Evolutionary conservation across 2,888 invertebrate species (phyloP), one percentile per base, ranked within the genome.

Genomic region (Deilephila elpenor): DNA sequence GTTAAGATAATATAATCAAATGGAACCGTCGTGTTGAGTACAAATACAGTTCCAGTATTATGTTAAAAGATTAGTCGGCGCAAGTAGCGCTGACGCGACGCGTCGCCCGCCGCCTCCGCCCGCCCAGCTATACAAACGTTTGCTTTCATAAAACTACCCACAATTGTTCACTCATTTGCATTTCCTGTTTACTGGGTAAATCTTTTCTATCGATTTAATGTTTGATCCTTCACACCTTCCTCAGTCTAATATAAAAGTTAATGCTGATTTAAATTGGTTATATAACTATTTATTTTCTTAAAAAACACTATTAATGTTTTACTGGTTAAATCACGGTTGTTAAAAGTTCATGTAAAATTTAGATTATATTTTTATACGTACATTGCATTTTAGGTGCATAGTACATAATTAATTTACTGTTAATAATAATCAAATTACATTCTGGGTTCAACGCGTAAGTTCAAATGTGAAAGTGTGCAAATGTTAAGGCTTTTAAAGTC

Each of bases 91-190:
- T 74, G 75, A 80, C 79, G 80, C 77, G 77, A 71, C 73, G 76
- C 71, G 73, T 76, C 64, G 78, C 73, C 75, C 75, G 74, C 70
- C 77, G 75, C 72, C 70, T 73, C 76, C 76, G 37, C 74, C 78
- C 77, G 75, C 72, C 59, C 77, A 80, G 78, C 82, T 83, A 79
- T 74, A 79, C 85, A 85, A 89, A 86, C 86, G 84, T 88, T 88
- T 86, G 83, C 86, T 82, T 78, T 83, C 81, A 83, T 83, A 83
- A 81, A 82, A 83, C 83, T 81, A 79, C 82, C 84, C 81, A 79
- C 84, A 87, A 87, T 86, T 83, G 85, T 83, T 84, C 83, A 77
- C 83, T 88, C 86, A 89, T 91, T 90, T 90, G 87, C 89, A 90
- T 91, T 87, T 87, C 79, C 78, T 84, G 86, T 82, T 83, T 86